These are phyloP conservation scores for Salarias fasciatus DNA, from an alignment of 2,797 vertebrate species.

Conservation along the genomic window DNA sequence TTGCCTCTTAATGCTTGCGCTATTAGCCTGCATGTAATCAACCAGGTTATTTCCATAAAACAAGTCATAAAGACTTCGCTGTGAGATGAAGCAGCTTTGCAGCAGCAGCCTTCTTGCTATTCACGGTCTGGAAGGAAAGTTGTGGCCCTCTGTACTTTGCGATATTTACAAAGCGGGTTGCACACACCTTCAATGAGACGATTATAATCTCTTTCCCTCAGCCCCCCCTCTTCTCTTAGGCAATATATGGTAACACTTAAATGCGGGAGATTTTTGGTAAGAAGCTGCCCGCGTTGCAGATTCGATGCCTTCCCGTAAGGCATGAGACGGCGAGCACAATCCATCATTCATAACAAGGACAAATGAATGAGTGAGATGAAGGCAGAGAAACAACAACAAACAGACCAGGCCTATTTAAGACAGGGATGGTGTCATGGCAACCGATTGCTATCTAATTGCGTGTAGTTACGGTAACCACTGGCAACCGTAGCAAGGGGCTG, in stretches of 20 bases:
- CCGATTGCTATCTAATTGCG: slow-evolving; percentile 86
- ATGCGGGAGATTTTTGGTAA: slow-evolving; percentile 50
- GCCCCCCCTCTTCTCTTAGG: slow-evolving; percentile 55
- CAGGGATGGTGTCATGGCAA: slow-evolving; percentile 81
- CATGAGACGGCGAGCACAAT: slow-evolving; percentile 69
- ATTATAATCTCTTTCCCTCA: slow-evolving; percentile 72
- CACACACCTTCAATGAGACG: slow-evolving; percentile 76
- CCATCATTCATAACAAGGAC: slow-evolving; percentile 73
- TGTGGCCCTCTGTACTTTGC: slow-evolving; percentile 44
- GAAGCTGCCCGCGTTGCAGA: slow-evolving; percentile 60
- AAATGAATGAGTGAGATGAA: slow-evolving; percentile 39
- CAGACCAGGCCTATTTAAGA: slow-evolving; percentile 80
- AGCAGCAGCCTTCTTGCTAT: slow-evolving; percentile 55
- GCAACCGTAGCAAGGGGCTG: slow-evolving; percentile 75
- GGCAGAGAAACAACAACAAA: slow-evolving; percentile 79
- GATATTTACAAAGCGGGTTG: slow-evolving; percentile 63
- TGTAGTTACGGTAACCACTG: slow-evolving; percentile 80
- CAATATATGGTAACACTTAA: slow-evolving; percentile 68
- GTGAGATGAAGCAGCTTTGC: slow-evolving; percentile 55
- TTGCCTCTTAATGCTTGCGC: slow-evolving; percentile 59
- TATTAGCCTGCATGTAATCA: slow-evolving; percentile 77
- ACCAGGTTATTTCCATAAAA: slow-evolving; percentile 78
- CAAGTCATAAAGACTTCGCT: slow-evolving; percentile 71
- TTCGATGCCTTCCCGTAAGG: slow-evolving; percentile 74
- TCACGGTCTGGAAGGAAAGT: slow-evolving; percentile 62